Percentiles rank a stretch among this genome's conserved stretches.
These are phyloP conservation scores for Dendrolimus houi DNA, from an alignment of 2,888 invertebrate genomes.

Conservation along the genomic window DNA sequence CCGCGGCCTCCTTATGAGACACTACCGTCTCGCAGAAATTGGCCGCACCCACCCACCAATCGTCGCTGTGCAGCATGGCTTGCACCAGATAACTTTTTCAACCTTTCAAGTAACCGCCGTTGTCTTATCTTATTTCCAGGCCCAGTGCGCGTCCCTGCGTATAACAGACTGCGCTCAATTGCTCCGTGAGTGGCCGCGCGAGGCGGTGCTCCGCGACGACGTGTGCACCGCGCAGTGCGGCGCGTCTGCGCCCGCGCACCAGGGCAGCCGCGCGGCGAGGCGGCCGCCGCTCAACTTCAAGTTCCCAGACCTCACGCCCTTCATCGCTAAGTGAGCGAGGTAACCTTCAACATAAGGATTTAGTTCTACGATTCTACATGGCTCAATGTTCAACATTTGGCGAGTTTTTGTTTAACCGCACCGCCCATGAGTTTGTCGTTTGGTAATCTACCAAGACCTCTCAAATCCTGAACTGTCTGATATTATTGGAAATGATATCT, in stretches of 20 bases:
- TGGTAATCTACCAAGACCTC: no score
- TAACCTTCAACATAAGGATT: neutral
- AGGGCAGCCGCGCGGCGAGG: slow-evolving; percentile 43
- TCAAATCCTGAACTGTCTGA: no score
- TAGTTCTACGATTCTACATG: neutral
- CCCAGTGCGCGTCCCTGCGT: slow-evolving; percentile 91
- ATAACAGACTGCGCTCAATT: slow-evolving; percentile 92
- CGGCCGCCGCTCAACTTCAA: slow-evolving; percentile 79
- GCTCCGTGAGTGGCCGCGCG: slow-evolving; percentile 87
- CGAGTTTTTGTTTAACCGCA: no score
- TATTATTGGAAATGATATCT: no score
- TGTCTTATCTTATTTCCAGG: slow-evolving; percentile 62
- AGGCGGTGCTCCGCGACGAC: slow-evolving; percentile 88
- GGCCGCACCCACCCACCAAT: no score
- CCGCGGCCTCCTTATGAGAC: no score
- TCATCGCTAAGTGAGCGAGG: slow-evolving; percentile 72
- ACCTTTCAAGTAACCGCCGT: no score
- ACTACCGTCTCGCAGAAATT: no score
- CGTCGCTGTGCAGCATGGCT: no score
- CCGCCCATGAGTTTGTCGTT: no score
- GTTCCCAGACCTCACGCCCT: slow-evolving; percentile 85
- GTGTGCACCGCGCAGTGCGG: slow-evolving; percentile 95
- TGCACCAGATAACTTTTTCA: no score
- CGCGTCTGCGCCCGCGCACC: slow-evolving; percentile 64
- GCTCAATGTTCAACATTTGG: no score